Evolutionary conservation across 2,113 vertebrate genomes (phyloP).

Genomic region (Otus sunia): DNA sequence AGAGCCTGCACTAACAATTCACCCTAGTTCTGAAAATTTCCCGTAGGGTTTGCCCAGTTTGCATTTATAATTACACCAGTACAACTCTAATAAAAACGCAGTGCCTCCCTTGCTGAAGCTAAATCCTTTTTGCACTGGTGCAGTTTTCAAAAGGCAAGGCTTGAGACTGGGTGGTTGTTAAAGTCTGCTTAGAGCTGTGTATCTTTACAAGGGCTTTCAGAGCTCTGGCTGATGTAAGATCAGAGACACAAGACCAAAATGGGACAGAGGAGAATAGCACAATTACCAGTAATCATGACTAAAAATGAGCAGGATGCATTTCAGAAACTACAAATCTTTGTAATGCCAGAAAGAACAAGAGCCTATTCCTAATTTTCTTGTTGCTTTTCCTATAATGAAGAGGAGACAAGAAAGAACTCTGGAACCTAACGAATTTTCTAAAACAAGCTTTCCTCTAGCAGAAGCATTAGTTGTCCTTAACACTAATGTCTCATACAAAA

Average conservation of each 20-base stretch:
- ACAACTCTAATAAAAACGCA: background rate
- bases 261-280: background rate
- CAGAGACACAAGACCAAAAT: background rate
- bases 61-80: background rate
- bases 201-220: background rate
- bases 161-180: background rate
- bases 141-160: background rate
- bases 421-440: background rate
- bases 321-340: background rate
- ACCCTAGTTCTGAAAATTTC: background rate
- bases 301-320: background rate
- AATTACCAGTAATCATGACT: background rate
- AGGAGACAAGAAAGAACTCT: background rate
- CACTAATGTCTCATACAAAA: background rate
- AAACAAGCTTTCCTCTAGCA: background rate
- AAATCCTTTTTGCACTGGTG: background rate
- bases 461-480: background rate
- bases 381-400: background rate
- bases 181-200: background rate
- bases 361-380: background rate
- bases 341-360: background rate
- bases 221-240: background rate
- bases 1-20: background rate
- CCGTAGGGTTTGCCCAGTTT: background rate
- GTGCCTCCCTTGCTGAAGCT: background rate